Base-by-base conservation (phyloP, 1,140 invertebrate genomes). In the Amphibalanus amphitrite region DNA sequence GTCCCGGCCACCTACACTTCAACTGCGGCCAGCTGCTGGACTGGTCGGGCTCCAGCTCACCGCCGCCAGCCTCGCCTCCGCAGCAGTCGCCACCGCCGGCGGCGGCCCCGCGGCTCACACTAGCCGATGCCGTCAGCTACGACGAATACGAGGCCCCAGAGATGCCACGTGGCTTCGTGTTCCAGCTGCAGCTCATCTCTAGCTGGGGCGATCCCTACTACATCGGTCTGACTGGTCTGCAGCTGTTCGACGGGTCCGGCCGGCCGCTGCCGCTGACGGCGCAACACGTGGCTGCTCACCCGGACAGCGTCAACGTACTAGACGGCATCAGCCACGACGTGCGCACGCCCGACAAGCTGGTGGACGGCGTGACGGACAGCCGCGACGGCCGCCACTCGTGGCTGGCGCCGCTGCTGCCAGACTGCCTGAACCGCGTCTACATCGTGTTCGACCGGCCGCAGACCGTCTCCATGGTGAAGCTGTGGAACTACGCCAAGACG, bases 401-500 rank as follows among this genome's bases (percentile, higher is more conserved):
- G 90, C 82, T 92, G 23, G 88, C 90, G 67, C 90, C 90, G 30
- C 84, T 92, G 38, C 81, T 92, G 74, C 89, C 89, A 6, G 82
- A 82, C 73, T 76, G 85, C 82, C 79, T 85, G 40, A 87, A 84
- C 79, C 85, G 88, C 76, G 82, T 92, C 69, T 92, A 89, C 81
- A 83, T 92, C 67, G 86, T 91, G 69, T 90, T 92, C 80, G 89
- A 92, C 78, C 78, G 82, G 29, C 89, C 89, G 15, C 84, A 88
- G 0, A 84, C 83, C 29, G 82, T 93, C 13, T 89, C 88, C 10
- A 85, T 85, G 78, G 86, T 93, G 59, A 89, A 89, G 77, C 82
- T 93, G 73, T 92, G 89, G 89, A 93, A 92, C 82, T 93, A 93
- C 80, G 85, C 85, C 28, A 92, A 93, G 81, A 90, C 88, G 59